A percentile compares a stretch with the other conserved stretches of the same genome.
Evolutionary conservation across 2,888 invertebrate genomes (phyloP).

Genomic region (Phymatocera aterrima): DNA sequence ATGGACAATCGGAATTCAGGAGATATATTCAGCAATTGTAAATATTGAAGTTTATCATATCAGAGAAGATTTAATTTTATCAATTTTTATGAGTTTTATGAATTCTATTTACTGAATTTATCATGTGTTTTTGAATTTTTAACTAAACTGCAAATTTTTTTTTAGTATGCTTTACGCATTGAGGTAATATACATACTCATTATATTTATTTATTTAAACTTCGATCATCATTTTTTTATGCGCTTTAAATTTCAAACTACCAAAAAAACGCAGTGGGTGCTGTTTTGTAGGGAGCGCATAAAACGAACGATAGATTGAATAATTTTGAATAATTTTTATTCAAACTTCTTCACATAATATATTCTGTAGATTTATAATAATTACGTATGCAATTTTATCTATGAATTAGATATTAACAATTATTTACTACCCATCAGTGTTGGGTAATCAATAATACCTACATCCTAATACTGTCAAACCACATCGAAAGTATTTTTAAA

Average conservation of each 20-base stretch:
- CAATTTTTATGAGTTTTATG: constrained; percentile 30
- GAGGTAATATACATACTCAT: neutral
- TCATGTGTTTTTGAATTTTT: neutral
- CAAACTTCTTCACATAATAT: neutral
- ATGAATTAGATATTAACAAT: neutral
- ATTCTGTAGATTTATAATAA: neutral
- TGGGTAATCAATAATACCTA: constrained; percentile 10
- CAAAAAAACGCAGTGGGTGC: constrained; percentile 43
- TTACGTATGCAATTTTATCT: neutral
- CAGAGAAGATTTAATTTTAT: constrained; percentile 31
- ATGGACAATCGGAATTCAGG: neutral
- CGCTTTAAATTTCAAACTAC: constrained; percentile 23
- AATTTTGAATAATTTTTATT: neutral
- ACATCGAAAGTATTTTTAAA: constrained; percentile 40
- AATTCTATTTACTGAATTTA: neutral
- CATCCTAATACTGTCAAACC: neutral
- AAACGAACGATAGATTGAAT: constrained; percentile 4
- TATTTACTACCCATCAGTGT: constrained; percentile 11
- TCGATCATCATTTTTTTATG: constrained; percentile 26
- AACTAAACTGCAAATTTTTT: constrained; percentile 37
- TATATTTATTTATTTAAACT: neutral
- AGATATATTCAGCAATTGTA: constrained; percentile 28
- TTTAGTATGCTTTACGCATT: constrained; percentile 3
- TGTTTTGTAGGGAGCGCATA: constrained; percentile 33
- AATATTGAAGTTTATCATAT: constrained; percentile 35